Percentiles rank a stretch among this genome's conserved stretches.
phyloP scores from a whole-genome alignment of 2,888 invertebrate genomes.

The Macrostomum cliftonense region DNA sequence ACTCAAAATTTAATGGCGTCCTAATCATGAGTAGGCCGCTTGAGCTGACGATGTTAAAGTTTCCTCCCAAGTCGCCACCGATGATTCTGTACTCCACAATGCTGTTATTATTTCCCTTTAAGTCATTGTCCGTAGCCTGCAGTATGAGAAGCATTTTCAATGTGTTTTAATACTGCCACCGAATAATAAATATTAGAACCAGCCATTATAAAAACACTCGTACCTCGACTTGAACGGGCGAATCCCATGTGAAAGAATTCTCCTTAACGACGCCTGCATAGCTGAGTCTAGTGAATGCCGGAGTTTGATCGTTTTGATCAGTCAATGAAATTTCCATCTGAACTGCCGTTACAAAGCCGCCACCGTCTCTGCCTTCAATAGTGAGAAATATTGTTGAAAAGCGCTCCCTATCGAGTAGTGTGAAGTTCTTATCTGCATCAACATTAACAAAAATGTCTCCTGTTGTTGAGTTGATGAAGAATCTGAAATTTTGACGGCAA shows the following conservation, averaged over 20 bases:
- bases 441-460: slow-evolving; percentile 50
- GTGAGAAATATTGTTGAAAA: slow-evolving; percentile 61
- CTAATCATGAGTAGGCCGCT: slow-evolving; percentile 42
- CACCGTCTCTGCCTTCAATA: slow-evolving; percentile 60
- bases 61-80: slow-evolving; percentile 17
- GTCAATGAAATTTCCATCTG: slow-evolving; percentile 22
- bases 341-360: slow-evolving; percentile 41
- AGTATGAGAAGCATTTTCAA: too few relatives aligned
- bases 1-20: slow-evolving; percentile 25
- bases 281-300: slow-evolving; percentile 21
- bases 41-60: slow-evolving; percentile 47
- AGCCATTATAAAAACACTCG: neutral
- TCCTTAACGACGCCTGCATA: slow-evolving; percentile 46
- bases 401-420: slow-evolving; percentile 54
- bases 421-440: slow-evolving; percentile 20
- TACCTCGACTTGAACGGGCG: slow-evolving; percentile 54
- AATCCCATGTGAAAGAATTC: slow-evolving; percentile 55
- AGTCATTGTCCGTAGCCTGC: neutral
- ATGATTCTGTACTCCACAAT: slow-evolving; percentile 21
- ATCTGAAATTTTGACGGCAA: slow-evolving; percentile 30
- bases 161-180: too few relatives aligned
- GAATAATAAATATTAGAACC: too few relatives aligned
- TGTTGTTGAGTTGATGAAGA: slow-evolving; percentile 48
- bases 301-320: slow-evolving; percentile 28
- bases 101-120: slow-evolving; percentile 17